These are phyloP conservation scores for Hylyphantes graminicola DNA, from an alignment of 1,140 invertebrate genomes.

Conservation along the genomic window DNA sequence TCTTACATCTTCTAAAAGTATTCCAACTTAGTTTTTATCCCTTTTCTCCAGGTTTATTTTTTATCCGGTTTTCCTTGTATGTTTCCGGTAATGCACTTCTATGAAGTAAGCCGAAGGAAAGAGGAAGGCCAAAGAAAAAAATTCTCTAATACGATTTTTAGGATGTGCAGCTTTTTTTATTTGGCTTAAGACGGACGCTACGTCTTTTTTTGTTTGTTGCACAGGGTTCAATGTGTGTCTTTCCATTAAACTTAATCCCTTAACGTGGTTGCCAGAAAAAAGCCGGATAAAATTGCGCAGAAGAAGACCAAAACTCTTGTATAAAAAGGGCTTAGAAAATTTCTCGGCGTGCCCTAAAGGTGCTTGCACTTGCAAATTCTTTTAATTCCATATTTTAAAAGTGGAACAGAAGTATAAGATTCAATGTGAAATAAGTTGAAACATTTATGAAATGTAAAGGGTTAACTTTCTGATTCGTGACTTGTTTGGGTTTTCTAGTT, in stretches of 20 bases:
- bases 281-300: conserved; percentile 16
- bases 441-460: too few species aligned
- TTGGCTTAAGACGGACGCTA: conserved; percentile 33
- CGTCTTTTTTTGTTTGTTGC: conserved; percentile 23
- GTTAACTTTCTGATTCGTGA: too few species aligned
- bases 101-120: conserved; percentile 29
- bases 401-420: too few species aligned
- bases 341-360: background rate
- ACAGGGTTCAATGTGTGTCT: conserved; percentile 45
- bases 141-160: conserved; percentile 58
- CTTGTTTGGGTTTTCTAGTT: too few species aligned
- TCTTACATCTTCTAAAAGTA: conserved; percentile 45
- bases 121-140: background rate
- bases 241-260: conserved; percentile 60
- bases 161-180: conserved; percentile 51
- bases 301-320: background rate
- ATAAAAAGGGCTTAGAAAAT: background rate
- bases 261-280: conserved; percentile 50
- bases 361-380: background rate
- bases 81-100: conserved; percentile 59
- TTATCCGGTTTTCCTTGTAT: conserved; percentile 12
- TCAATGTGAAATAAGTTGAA: too few species aligned
- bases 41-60: conserved; percentile 9
- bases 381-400: too few species aligned
- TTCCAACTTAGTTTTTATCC: conserved; percentile 45